Percentiles rank a stretch among this genome's conserved stretches.
phyloP scores from a whole-genome alignment of 2,113 vertebrate species.

The Xenus cinereus region DNA sequence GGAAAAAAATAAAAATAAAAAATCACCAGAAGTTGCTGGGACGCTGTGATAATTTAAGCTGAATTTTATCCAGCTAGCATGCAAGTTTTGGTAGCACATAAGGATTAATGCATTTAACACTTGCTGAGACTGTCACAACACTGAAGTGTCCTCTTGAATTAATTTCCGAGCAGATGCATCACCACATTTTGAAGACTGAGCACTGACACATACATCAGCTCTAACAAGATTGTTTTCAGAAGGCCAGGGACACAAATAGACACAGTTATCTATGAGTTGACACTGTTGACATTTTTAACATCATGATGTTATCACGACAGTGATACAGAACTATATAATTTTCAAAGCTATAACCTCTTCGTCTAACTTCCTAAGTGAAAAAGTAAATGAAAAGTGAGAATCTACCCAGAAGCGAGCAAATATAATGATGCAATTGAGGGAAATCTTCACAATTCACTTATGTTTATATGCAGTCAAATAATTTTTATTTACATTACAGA shows the following conservation, averaged over 20 bases:
- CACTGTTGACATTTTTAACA: neutral
- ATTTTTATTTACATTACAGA: neutral
- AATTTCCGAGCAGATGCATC: neutral
- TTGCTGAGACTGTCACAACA: neutral
- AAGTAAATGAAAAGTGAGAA: neutral
- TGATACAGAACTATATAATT: accelerated
- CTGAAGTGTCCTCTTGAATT: neutral
- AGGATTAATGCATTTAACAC: neutral
- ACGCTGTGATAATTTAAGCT: slow-evolving; percentile 5
- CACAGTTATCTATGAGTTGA: neutral
- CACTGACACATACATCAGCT: neutral
- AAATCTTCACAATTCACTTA: neutral
- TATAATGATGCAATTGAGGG: accelerated
- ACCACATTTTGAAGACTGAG: neutral
- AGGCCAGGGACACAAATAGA: neutral
- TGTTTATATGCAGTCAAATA: neutral
- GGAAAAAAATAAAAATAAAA: too few species aligned
- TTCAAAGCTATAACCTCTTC: neutral
- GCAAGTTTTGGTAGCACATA: neutral
- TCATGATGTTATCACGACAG: neutral
- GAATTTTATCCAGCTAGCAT: slow-evolving; percentile 26
- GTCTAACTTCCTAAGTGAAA: neutral
- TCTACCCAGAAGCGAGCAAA: neutral
- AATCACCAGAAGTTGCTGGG: neutral
- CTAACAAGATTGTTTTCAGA: neutral